phyloP scores from a whole-genome alignment of 2,113 vertebrate genomes.

The Potamarius usumacintae region DNA sequence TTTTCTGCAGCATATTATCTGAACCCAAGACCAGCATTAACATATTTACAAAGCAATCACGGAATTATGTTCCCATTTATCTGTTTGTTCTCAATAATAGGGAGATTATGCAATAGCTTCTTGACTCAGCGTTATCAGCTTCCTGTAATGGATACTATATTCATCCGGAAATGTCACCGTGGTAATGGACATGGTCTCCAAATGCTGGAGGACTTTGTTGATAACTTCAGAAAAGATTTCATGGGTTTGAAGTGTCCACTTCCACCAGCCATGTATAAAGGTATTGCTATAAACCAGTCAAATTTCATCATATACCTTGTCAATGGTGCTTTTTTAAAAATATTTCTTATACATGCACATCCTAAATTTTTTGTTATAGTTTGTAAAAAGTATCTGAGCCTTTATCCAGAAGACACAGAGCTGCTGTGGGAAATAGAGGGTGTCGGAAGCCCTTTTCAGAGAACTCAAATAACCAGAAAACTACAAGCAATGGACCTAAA shows the following conservation, averaged over 20 bases:
- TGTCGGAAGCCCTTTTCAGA: slow-evolving; percentile 77
- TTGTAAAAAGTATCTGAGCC: slow-evolving; percentile 81
- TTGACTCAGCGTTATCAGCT: slow-evolving; percentile 71
- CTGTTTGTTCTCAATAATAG: slow-evolving; percentile 63
- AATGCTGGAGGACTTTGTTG: slow-evolving; percentile 86
- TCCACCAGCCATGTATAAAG: slow-evolving; percentile 74
- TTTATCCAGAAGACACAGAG: slow-evolving; percentile 75
- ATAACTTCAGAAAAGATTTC: slow-evolving; percentile 73
- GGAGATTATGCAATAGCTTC: slow-evolving; percentile 65
- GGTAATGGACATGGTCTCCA: slow-evolving; percentile 74
- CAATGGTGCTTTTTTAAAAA: background rate
- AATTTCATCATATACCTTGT: background rate
- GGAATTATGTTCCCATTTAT: background rate
- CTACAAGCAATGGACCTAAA: slow-evolving; percentile 65
- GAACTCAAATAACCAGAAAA: slow-evolving; percentile 67
- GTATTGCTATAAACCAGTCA: slow-evolving; percentile 60
- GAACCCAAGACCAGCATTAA: background rate
- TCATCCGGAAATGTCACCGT: slow-evolving; percentile 79
- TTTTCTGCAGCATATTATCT: background rate
- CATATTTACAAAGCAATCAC: background rate
- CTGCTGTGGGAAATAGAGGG: slow-evolving; percentile 84
- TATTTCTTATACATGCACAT: background rate
- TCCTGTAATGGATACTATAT: slow-evolving; percentile 85
- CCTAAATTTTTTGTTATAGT: slow-evolving; percentile 65
- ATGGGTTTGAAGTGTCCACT: slow-evolving; percentile 83